Base-by-base conservation (phyloP, 2,797 vertebrate genomes). In the Sphaeramia orbicularis region DNA sequence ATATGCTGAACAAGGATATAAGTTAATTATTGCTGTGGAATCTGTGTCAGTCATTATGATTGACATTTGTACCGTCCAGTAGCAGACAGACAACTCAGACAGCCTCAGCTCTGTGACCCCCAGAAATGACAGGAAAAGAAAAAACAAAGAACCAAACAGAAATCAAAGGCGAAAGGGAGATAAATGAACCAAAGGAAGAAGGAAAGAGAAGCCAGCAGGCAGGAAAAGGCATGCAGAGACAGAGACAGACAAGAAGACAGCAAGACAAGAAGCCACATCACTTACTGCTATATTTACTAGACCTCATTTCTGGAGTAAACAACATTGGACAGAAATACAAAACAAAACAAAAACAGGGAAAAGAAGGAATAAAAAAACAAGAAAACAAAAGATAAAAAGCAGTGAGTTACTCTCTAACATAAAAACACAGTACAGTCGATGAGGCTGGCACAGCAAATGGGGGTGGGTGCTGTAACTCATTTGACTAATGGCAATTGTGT, bases 251-350 rank as follows among this genome's bases (percentile, higher is more conserved):
- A 83, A 58, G 59, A 71, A 74, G 84, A 91, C 87, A 89, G 78
- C 86, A 84, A 93, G 84, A 91, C 78, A 88, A 84, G 89, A 92
- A 94, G 91, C 90, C 90, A 91, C 91, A 86, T 86, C 84, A 91
- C 91, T 91, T 93, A 93, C 88, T 91, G 91, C 85, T 91, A 88
- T 90, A 91, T 92, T 91, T 93, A 93, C 87, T 91, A 93, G 86
- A 92, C 80, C 83, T 90, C 80, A 93, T 92, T 89, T 93, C 90
- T 92, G 89, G 78, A 90, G 80, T 89, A 83, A 91, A 93, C 76
- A 69, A 87, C 82, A 85, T 75, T 45, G 74, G 77, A 89, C 80
- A 85, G 67, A 85, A 88, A 81, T 27, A 78, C n/a, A 81, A 78
- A 81, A 76, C 15, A 66, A 84, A 73, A 53, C 1, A 71, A 63